phyloP scores from a whole-genome alignment of 37 sponge, comb jelly and placozoan species.

The Spongilla lacustris region DNA sequence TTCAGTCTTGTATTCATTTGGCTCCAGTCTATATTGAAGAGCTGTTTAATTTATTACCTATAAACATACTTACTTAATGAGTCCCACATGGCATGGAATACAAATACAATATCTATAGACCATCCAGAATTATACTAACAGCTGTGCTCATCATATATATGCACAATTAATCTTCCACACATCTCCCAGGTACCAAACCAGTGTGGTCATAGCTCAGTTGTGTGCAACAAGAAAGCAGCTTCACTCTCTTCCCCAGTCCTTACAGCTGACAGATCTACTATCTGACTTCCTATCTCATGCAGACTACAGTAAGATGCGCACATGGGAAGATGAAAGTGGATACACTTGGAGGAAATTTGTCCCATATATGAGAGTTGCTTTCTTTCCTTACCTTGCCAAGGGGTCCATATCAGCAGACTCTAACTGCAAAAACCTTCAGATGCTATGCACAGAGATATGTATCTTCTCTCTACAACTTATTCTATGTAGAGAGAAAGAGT shows the following conservation, averaged over 20 bases:
- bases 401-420: not conserved
- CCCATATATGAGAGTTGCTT: slow-evolving; percentile 28
- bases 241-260: not conserved
- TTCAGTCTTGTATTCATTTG: too few species aligned
- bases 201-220: slow-evolving; percentile 28
- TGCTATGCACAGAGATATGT: not conserved
- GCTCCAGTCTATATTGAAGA: too few species aligned
- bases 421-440: not conserved
- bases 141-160: not conserved
- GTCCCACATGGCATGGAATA: not conserved
- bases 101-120: not conserved
- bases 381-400: slow-evolving; percentile 3
- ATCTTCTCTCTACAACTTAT: not conserved
- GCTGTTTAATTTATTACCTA: too few species aligned
- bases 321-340: slow-evolving; percentile 16
- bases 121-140: not conserved
- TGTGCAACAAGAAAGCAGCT: slow-evolving; percentile 4
- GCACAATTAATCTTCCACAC: not conserved
- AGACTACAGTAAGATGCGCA: not conserved
- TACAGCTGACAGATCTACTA: not conserved
- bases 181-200: slow-evolving; percentile 17
- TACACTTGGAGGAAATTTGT: slow-evolving; percentile 36
- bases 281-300: slow-evolving; percentile 14
- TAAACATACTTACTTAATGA: too few species aligned
- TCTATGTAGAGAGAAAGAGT: not conserved